A percentile compares a stretch with the other conserved stretches of the same genome.
Evolutionary conservation across 2,888 invertebrate species (phyloP).

Genomic region (Nemotelus nigrinus): DNA sequence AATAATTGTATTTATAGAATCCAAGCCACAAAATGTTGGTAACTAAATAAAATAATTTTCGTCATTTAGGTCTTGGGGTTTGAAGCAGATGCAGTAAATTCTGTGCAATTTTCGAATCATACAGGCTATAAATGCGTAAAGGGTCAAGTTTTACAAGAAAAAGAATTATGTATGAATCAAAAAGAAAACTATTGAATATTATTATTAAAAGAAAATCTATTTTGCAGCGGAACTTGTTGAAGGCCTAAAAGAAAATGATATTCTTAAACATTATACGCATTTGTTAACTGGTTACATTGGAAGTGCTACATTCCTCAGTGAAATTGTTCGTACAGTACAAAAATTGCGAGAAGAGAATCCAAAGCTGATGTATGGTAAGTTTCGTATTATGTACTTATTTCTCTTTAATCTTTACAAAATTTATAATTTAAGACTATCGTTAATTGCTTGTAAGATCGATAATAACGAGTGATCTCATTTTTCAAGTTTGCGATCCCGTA

Average conservation of each 20-base stretch:
- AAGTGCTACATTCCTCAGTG: constrained; percentile 82
- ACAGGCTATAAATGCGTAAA: constrained; percentile 85
- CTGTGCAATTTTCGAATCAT: constrained; percentile 98
- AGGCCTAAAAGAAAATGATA: constrained; percentile 81
- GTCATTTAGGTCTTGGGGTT: constrained; percentile 84
- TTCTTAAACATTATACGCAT: constrained; percentile 82
- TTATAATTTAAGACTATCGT: not conserved
- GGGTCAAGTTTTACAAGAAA: constrained; percentile 87
- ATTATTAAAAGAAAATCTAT: not conserved
- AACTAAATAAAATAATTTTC: too few relatives aligned
- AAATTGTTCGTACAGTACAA: constrained; percentile 80
- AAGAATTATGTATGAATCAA: constrained; percentile 73
- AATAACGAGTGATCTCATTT: constrained; percentile 9
- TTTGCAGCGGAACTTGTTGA: constrained; percentile 75
- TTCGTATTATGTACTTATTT: too few relatives aligned
- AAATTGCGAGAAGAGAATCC: constrained; percentile 83
- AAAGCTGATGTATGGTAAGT: constrained; percentile 82
- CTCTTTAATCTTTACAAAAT: too few relatives aligned
- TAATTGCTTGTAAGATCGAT: not conserved
- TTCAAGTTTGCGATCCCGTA: constrained; percentile 95
- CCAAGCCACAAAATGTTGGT: too few relatives aligned
- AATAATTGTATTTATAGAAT: too few relatives aligned
- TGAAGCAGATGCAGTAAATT: constrained; percentile 97
- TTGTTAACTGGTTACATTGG: constrained; percentile 95
- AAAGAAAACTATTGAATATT: not conserved